Conservation (phyloP, 2,888 invertebrate species). For the Orthonevra nobilis region DNA sequence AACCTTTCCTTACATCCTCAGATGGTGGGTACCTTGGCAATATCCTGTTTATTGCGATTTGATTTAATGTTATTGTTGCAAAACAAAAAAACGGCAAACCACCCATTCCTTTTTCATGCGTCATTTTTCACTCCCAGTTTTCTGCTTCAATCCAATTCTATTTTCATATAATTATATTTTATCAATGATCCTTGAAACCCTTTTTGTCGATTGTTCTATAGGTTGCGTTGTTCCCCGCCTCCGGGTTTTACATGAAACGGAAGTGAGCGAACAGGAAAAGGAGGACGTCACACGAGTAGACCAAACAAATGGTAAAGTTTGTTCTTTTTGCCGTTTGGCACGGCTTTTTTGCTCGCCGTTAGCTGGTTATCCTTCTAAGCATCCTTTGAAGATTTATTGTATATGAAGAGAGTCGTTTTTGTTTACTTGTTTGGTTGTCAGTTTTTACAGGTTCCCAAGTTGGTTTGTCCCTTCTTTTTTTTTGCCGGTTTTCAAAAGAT, state of each 20-base stretch:
- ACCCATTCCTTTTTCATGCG: slow-evolving; percentile 55
- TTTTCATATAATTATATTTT: slow-evolving; percentile 66
- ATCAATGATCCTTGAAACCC: slow-evolving; percentile 70
- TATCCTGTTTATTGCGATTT: slow-evolving; percentile 68
- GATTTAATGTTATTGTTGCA: slow-evolving; percentile 67
- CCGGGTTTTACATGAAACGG: slow-evolving; percentile 32
- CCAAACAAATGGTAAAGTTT: background rate
- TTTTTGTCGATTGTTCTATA: slow-evolving; percentile 54
- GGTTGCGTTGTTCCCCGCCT: slow-evolving; percentile 18
- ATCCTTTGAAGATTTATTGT: slow-evolving; percentile 59
- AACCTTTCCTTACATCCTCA: slow-evolving; percentile 20
- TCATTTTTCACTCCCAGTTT: slow-evolving; percentile 57
- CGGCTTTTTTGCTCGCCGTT: background rate
- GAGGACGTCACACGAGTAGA: slow-evolving; percentile 10
- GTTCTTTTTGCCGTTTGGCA: slow-evolving; percentile 17
- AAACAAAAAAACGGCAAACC: slow-evolving; percentile 13
- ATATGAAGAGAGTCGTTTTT: slow-evolving; percentile 41
- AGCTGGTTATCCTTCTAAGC: slow-evolving; percentile 50
- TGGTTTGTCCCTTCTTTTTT: slow-evolving; percentile 24
- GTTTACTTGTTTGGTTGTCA: slow-evolving; percentile 45
- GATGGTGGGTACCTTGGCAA: slow-evolving; percentile 57
- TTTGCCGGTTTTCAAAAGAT: slow-evolving; percentile 13
- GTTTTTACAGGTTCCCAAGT: slow-evolving; percentile 46
- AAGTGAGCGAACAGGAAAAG: slow-evolving; percentile 26
- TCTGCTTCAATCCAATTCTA: slow-evolving; percentile 43